phyloP scores from a whole-genome alignment of 2,888 invertebrate genomes.

The Ophonus ardosiacus region DNA sequence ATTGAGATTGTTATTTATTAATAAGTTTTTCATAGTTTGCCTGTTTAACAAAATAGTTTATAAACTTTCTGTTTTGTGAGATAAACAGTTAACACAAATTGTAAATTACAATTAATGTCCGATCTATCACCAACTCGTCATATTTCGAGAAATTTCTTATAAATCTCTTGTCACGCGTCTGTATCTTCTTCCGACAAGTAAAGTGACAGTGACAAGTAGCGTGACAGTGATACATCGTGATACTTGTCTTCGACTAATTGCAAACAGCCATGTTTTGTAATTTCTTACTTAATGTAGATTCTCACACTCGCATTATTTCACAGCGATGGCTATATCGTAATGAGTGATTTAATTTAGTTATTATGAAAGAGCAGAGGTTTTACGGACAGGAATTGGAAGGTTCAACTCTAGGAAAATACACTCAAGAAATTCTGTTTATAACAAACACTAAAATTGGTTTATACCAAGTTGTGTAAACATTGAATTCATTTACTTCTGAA shows the following conservation, averaged over 20 bases:
- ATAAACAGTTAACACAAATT: neutral
- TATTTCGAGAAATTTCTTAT: neutral
- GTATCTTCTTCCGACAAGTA: neutral
- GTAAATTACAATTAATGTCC: neutral
- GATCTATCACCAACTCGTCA: neutral
- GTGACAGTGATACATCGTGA: neutral
- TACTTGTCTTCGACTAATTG: neutral
- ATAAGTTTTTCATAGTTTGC: too few species aligned
- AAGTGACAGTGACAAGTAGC: neutral
- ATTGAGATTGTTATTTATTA: too few species aligned
- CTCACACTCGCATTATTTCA: constrained; percentile 30
- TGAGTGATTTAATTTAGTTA: constrained; percentile 3
- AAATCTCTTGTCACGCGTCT: neutral
- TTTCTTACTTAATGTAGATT: neutral
- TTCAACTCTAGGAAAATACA: neutral
- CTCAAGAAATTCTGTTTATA: too few species aligned
- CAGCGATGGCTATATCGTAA: neutral
- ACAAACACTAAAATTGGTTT: too few species aligned
- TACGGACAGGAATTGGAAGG: neutral
- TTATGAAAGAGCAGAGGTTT: neutral
- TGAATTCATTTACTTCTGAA: too few species aligned
- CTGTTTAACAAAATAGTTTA: neutral
- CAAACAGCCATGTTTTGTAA: neutral
- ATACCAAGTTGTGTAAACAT: too few species aligned
- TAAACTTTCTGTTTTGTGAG: neutral